Evolutionary conservation across 1,140 invertebrate species (phyloP).

Genomic region (Drepana arcuata): DNA sequence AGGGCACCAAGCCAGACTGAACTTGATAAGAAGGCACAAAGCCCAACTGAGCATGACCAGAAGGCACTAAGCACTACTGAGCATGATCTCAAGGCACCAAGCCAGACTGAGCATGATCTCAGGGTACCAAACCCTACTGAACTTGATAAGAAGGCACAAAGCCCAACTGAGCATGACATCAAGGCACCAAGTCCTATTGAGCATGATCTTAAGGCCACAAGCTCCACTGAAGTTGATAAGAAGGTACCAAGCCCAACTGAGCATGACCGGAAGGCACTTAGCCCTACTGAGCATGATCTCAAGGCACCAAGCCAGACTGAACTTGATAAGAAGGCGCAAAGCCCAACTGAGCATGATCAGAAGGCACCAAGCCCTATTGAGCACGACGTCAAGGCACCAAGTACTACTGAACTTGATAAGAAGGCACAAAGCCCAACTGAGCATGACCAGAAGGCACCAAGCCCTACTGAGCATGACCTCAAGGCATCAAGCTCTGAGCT

Average conservation of each 20-base stretch:
- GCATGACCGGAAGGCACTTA: not conserved
- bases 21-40: not conserved
- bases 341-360: not conserved
- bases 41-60: constrained; percentile 1
- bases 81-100: constrained; percentile 1
- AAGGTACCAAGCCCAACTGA: not conserved
- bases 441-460: constrained; percentile 4
- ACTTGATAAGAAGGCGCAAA: not conserved
- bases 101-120: not conserved
- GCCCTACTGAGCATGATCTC: not conserved
- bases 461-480: not conserved
- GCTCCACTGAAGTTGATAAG: not conserved
- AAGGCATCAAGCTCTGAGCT: not conserved
- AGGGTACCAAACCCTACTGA: not conserved
- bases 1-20: not conserved
- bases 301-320: not conserved
- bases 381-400: not conserved
- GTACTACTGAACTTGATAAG: not conserved
- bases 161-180: not conserved
- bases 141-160: constrained; percentile 2
- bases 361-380: not conserved
- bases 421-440: not conserved
- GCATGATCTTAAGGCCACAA: not conserved
- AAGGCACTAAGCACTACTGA: constrained; percentile 2
- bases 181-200: not conserved